A percentile compares a stretch with the other conserved stretches of the same genome.
These are phyloP conservation scores for Cryptoprocta ferox DNA, from an alignment of 2,797 vertebrate genomes.

Conservation along the genomic window DNA sequence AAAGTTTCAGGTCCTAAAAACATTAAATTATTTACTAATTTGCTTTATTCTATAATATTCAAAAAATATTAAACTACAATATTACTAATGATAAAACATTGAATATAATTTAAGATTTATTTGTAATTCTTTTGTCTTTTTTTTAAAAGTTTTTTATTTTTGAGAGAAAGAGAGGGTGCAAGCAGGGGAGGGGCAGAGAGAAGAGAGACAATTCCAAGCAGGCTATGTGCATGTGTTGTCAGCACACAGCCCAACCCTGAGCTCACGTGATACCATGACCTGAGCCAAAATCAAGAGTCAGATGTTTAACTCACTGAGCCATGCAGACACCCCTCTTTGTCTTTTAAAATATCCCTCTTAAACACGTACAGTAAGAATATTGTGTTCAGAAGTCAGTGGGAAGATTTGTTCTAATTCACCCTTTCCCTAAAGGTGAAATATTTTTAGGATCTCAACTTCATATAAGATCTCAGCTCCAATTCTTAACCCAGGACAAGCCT, in stretches of 20 bases:
- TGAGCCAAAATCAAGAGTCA: too few species aligned
- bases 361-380: neutral
- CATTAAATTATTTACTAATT: neutral
- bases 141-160: too few species aligned
- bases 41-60: neutral
- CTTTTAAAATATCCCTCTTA: slow-evolving; percentile 1
- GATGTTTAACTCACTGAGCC: too few species aligned
- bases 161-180: too few species aligned
- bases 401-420: slow-evolving; percentile 36
- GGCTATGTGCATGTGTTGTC: too few species aligned
- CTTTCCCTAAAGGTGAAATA: slow-evolving; percentile 11
- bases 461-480: neutral
- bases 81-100: slow-evolving; percentile 17
- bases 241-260: too few species aligned
- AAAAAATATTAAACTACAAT: slow-evolving; percentile 1
- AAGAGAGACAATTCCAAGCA: too few species aligned
- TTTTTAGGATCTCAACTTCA: slow-evolving; percentile 18
- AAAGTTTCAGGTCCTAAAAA: neutral
- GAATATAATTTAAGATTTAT: neutral
- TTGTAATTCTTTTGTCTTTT: neutral
- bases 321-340: neutral
- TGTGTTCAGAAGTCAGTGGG: neutral
- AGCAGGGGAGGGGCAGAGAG: too few species aligned
- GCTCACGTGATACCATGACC: too few species aligned
- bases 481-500: slow-evolving; percentile 7